phyloP scores from a whole-genome alignment of 2,888 invertebrate species.

The Lypha dubia region DNA sequence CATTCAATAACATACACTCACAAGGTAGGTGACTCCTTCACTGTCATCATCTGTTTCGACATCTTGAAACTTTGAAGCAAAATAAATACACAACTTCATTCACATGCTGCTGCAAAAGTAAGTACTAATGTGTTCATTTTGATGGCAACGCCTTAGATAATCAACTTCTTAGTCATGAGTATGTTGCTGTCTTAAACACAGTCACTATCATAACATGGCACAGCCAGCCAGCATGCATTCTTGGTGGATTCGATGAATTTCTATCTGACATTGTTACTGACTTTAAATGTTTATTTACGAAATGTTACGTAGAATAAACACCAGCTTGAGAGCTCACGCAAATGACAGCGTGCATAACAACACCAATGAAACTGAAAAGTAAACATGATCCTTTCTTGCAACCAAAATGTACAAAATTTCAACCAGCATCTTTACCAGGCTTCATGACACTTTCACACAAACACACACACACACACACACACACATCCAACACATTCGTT shows the following conservation, averaged over 20 bases:
- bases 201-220: not conserved
- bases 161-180: conserved; percentile 32
- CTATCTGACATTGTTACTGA: conserved; percentile 70
- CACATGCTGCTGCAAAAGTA: conserved; percentile 25
- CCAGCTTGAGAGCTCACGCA: conserved; percentile 57
- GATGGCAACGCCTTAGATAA: conserved; percentile 64
- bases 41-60: conserved; percentile 11
- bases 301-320: conserved; percentile 37
- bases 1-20: conserved; percentile 56
- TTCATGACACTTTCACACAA: conserved; percentile 31
- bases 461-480: conserved; percentile 1
- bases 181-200: conserved; percentile 7
- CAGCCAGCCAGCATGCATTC: conserved; percentile 10
- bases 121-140: conserved; percentile 55
- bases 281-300: conserved; percentile 67
- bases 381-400: conserved; percentile 66
- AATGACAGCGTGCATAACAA: conserved; percentile 49
- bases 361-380: conserved; percentile 15
- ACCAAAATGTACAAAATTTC: conserved; percentile 33
- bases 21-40: conserved; percentile 27
- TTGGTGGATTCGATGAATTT: conserved; percentile 34
- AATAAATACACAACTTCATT: not conserved
- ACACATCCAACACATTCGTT: not conserved
- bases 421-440: conserved; percentile 37
- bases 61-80: not conserved